Evolutionary conservation across 2,888 invertebrate genomes (phyloP).

Genomic region (Deilephila porcellus): DNA sequence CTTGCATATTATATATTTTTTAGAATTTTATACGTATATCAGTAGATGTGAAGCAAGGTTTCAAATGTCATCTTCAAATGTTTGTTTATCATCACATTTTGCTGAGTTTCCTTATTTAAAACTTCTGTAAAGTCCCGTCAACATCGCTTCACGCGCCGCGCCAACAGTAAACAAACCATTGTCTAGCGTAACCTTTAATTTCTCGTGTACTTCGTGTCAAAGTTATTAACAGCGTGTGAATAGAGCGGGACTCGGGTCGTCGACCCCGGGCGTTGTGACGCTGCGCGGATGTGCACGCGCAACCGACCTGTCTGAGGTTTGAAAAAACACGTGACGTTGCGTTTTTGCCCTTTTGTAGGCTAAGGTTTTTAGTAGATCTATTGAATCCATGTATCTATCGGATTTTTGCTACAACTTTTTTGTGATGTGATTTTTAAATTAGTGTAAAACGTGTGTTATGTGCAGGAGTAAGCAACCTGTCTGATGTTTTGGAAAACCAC

Average conservation of each 20-base stretch:
- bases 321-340: slow-evolving; percentile 28
- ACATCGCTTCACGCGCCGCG: background rate
- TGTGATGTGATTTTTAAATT: too few species aligned
- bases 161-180: slow-evolving; percentile 12
- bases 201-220: slow-evolving; percentile 30
- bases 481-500: slow-evolving; percentile 34
- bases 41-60: too few species aligned
- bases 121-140: too few species aligned
- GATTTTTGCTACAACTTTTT: too few species aligned
- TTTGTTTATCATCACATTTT: too few species aligned
- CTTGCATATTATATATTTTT: too few species aligned
- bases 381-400: background rate
- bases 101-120: too few species aligned
- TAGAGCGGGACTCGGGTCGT: slow-evolving; percentile 63
- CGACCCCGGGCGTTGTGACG: slow-evolving; percentile 69
- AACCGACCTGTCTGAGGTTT: slow-evolving; percentile 59
- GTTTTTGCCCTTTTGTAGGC: slow-evolving; percentile 13
- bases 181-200: slow-evolving; percentile 30
- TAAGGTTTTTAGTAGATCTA: background rate
- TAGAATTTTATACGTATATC: too few species aligned
- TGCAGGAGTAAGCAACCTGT: slow-evolving; percentile 68
- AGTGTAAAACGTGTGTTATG: slow-evolving; percentile 42
- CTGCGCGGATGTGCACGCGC: slow-evolving; percentile 68
- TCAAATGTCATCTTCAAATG: too few species aligned
- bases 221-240: slow-evolving; percentile 50